Percentiles rank a stretch among this genome's conserved stretches.
These are phyloP conservation scores for Exocentrus adspersus DNA, from an alignment of 2,888 invertebrate species.

Conservation along the genomic window DNA sequence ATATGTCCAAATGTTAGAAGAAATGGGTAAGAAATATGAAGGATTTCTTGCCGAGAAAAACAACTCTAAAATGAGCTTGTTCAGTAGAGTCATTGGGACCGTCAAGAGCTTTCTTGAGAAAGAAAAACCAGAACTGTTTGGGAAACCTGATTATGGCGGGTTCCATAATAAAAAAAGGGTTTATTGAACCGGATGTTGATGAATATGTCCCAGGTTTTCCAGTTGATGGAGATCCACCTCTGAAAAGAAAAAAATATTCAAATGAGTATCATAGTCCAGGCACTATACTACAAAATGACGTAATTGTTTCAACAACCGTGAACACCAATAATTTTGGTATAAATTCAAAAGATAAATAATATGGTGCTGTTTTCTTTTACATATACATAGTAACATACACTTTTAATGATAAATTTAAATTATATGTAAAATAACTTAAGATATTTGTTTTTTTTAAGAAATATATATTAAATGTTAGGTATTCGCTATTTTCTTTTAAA, in stretches of 20 bases:
- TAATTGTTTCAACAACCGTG: constrained; percentile 36
- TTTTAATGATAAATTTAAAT: constrained; percentile 4
- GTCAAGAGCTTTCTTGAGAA: constrained; percentile 47
- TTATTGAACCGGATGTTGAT: constrained; percentile 56
- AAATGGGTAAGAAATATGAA: constrained; percentile 49
- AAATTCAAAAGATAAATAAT: constrained; percentile 39
- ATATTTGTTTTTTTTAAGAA: constrained; percentile 16
- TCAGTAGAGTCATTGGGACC: constrained; percentile 45
- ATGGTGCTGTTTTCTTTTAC: constrained; percentile 10
- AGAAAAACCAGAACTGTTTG: constrained; percentile 43
- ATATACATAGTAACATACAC: not conserved
- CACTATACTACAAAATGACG: constrained; percentile 20
- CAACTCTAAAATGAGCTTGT: constrained; percentile 45
- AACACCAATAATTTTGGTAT: constrained; percentile 34
- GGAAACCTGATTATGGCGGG: constrained; percentile 46
- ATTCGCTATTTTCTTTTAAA: constrained; percentile 17
- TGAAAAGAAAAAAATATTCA: constrained; percentile 43
- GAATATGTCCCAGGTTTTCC: constrained; percentile 42
- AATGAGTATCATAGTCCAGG: constrained; percentile 19
- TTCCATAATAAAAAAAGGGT: constrained; percentile 49
- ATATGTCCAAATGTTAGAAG: constrained; percentile 50
- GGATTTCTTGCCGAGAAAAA: constrained; percentile 44
- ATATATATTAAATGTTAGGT: constrained; percentile 15
- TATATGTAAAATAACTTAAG: constrained; percentile 1
- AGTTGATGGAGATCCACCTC: constrained; percentile 45